Evolutionary conservation across 2,797 vertebrate genomes (phyloP), one percentile per base, ranked within the genome.

Genomic region (Sphenodon punctatus): DNA sequence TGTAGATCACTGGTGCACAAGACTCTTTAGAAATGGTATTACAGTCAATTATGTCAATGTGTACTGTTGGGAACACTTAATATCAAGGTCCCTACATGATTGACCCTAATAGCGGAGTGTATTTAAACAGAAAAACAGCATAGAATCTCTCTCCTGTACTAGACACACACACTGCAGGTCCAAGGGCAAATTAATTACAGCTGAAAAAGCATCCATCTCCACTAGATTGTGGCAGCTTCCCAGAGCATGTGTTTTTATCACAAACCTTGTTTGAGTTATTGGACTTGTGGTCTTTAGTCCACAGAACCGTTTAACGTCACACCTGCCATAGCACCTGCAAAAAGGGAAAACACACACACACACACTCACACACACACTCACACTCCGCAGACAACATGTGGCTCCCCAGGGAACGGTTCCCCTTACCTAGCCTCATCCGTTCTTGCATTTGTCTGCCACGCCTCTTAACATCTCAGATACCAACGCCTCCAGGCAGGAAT

Each of bases 261-360:
- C 0, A 0, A 10, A 42, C 48, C 7, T 22, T 14, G 13, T 7
- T 15, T 9, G 73, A 2, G 32, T 8, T 59, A 3, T 27, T 20
- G 39, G 4, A 48, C 46, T 48, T 11, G 48, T 25, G 48, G 10
- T 11, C 25, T 48, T 46, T 48, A 11, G 5, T 27, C 51, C 48
- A 17, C 14, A 48, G 51, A 75, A 5, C 45, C 59, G 45, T 45
- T 7, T 17, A 19, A 19, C 60, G 63, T 5, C 66, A 1, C 3
- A 8, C 66, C 32, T n/a, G 1, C 10, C 1, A 0, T 2, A 5
- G n/a, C 23, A 13, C 45, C 59, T 48, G 53, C 48, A 63, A 59
- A 14, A 58, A 25, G 27, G 2, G 1, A n/a, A n/a, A n/a, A n/a
- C n/a, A n/a, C n/a, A n/a, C n/a, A n/a, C n/a, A n/a, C n/a, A n/a